phyloP scores from a whole-genome alignment of 2,888 invertebrate genomes.

The Trypoxylon attenuatum region DNA sequence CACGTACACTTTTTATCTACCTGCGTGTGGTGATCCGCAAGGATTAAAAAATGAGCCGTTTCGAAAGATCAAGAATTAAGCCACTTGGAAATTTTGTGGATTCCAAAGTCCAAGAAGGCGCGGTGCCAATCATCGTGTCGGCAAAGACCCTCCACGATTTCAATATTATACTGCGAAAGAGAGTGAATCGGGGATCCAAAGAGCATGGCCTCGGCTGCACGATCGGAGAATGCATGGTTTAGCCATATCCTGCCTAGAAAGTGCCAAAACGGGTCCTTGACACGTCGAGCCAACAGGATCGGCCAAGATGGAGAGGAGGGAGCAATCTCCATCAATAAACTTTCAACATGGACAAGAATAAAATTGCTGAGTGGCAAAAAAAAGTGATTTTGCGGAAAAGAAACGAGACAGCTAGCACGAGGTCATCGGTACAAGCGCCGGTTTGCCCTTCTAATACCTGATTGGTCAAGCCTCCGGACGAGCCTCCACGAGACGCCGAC shows the following conservation, averaged over 20 bases:
- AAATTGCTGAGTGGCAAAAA: not conserved
- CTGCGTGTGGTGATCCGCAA: no score
- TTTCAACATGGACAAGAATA: not conserved
- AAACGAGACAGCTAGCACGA: constrained; percentile 26
- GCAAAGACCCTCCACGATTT: not conserved
- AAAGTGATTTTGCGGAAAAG: not conserved
- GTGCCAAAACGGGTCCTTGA: not conserved
- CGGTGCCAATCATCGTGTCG: not conserved
- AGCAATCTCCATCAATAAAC: no score
- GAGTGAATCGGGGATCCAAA: not conserved
- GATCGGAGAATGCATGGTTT: not conserved
- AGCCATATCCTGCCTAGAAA: not conserved
- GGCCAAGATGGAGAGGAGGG: no score
- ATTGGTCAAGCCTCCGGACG: constrained; percentile 61
- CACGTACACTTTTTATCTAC: no score
- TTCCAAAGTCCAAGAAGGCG: not conserved
- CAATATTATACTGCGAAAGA: not conserved
- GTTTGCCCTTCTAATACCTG: constrained; percentile 54
- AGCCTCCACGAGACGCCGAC: constrained; percentile 58
- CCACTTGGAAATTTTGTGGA: not conserved
- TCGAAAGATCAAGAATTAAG: no score
- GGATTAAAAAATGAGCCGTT: no score
- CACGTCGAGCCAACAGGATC: not conserved
- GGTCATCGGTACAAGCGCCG: constrained; percentile 35
- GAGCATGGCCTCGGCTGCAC: not conserved